Conservation (phyloP, 1,140 invertebrate species). For the Pogonus chalceus region DNA sequence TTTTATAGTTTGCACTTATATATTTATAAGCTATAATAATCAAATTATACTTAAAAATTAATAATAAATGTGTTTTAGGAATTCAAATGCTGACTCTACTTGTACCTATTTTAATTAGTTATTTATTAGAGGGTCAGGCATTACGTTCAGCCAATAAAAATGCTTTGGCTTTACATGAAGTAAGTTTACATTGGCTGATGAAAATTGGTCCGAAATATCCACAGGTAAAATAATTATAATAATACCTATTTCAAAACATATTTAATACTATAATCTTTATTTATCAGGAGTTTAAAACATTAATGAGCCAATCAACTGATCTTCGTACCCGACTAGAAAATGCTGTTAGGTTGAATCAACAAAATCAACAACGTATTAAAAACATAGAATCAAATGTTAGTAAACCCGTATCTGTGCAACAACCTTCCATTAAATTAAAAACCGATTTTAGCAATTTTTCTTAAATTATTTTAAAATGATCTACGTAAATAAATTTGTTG, state of each 20-base stretch:
- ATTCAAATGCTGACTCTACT: slow-evolving; percentile 79
- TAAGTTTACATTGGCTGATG: slow-evolving; percentile 78
- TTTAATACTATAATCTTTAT: too few relatives aligned
- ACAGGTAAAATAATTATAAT: too few relatives aligned
- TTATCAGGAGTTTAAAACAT: slow-evolving; percentile 75
- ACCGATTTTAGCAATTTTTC: slow-evolving; percentile 93
- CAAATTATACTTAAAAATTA: slow-evolving; percentile 6
- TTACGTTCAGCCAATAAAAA: slow-evolving; percentile 51
- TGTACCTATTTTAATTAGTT: slow-evolving; percentile 80
- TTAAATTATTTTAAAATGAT: too few relatives aligned
- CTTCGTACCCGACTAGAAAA: slow-evolving; percentile 73
- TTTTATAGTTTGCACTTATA: neutral
- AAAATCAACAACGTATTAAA: slow-evolving; percentile 37
- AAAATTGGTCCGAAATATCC: slow-evolving; percentile 86
- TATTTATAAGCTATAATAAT: slow-evolving; percentile 3
- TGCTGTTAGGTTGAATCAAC: slow-evolving; percentile 69
- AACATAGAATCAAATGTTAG: slow-evolving; percentile 29
- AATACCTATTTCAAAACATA: slow-evolving; percentile 4
- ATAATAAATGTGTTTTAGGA: slow-evolving; percentile 46
- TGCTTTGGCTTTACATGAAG: slow-evolving; percentile 65
- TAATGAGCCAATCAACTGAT: slow-evolving; percentile 74
- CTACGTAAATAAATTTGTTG: too few relatives aligned
- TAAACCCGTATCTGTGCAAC: slow-evolving; percentile 44
- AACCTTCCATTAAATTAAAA: slow-evolving; percentile 86
- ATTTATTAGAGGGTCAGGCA: slow-evolving; percentile 59